Percentiles rank a stretch among this genome's conserved stretches.
Conservation (phyloP, 2,888 invertebrate species). For the Tachystola acroxantha region DNA sequence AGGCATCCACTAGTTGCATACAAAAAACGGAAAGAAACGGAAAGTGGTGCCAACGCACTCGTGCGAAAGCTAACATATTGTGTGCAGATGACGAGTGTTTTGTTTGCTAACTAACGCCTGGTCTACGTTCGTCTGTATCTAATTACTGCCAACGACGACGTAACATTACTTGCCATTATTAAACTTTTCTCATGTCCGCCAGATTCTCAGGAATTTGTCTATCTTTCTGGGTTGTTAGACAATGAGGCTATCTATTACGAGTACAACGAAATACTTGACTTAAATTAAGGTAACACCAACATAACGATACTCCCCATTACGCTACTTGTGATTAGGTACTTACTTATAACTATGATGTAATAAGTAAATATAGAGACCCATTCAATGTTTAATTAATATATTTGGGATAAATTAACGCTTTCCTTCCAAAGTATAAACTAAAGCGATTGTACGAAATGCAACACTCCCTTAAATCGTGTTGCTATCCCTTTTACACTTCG, state of each 20-base stretch:
- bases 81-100: constrained; percentile 45
- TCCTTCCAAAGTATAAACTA: too few relatives aligned
- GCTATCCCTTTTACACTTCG: too few relatives aligned
- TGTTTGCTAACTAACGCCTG: constrained; percentile 7
- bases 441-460: too few relatives aligned
- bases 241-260: constrained; percentile 7
- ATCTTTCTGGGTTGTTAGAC: constrained; percentile 6
- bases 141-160: constrained; percentile 7
- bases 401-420: too few relatives aligned
- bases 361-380: too few relatives aligned
- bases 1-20: too few relatives aligned
- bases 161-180: constrained; percentile 7
- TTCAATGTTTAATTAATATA: too few relatives aligned
- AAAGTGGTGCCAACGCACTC: constrained; percentile 57
- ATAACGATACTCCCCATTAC: too few relatives aligned
- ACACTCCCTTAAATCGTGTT: too few relatives aligned
- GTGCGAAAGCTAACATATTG: constrained; percentile 57
- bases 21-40: constrained; percentile 37
- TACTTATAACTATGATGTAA: too few relatives aligned
- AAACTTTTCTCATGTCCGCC: constrained; percentile 8
- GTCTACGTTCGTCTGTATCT: background rate
- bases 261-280: background rate
- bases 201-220: constrained; percentile 7
- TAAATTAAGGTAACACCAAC: constrained; percentile 29
- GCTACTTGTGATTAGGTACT: too few relatives aligned